Conservation (phyloP, 1,140 invertebrate genomes). For the Teleogryllus occipitalis region DNA sequence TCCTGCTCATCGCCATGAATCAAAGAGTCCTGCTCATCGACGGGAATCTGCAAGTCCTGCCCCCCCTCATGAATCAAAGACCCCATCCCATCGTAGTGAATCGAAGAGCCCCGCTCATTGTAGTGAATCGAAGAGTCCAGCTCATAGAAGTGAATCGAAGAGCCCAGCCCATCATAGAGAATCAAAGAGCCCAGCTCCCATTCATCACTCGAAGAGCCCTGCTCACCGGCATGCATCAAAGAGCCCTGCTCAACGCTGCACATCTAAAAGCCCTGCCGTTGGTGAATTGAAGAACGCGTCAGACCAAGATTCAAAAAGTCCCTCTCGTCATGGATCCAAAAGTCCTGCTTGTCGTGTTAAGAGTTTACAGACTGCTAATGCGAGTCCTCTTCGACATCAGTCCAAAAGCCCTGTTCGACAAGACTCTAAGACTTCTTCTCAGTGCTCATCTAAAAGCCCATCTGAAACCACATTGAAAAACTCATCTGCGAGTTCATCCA, state of each 20-base stretch:
- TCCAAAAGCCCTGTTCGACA: not conserved
- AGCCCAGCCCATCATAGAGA: not conserved
- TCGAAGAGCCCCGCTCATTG: not conserved
- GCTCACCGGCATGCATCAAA: not conserved
- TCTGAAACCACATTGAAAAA: too few species aligned
- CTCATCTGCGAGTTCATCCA: not conserved
- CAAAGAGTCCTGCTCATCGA: too few species aligned
- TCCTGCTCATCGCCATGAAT: too few species aligned
- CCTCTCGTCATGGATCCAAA: not conserved
- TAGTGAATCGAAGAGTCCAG: not conserved
- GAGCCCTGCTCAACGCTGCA: not conserved
- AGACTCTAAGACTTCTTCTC: not conserved
- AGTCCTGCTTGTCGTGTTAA: not conserved
- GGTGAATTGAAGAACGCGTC: not conserved
- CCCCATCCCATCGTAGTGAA: too few species aligned
- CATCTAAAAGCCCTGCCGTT: not conserved
- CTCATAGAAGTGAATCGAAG: not conserved
- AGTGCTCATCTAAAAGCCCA: not conserved
- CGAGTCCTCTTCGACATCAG: not conserved
- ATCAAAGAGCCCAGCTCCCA: not conserved
- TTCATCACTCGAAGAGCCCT: not conserved
- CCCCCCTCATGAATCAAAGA: too few species aligned
- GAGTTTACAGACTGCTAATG: not conserved
- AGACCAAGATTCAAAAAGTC: not conserved
- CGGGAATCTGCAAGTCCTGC: too few species aligned